These are phyloP conservation scores for Lagorchestes hirsutus DNA, from an alignment of 2,797 vertebrate genomes.

Conservation along the genomic window DNA sequence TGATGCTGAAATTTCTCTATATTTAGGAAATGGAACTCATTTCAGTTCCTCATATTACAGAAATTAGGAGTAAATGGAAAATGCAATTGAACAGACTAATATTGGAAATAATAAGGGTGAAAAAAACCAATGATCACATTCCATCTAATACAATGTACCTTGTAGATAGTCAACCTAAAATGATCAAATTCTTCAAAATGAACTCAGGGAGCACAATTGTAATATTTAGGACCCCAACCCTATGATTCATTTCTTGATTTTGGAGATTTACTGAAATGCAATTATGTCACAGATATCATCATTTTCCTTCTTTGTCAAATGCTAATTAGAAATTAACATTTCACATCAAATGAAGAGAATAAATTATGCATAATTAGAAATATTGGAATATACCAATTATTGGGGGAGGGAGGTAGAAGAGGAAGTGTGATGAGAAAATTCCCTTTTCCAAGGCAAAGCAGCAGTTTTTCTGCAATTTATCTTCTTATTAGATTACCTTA, in stretches of 20 bases:
- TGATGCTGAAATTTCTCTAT: conserved; percentile 27
- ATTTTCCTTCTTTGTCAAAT: conserved; percentile 2
- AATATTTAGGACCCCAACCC: background rate
- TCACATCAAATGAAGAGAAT: background rate
- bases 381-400: background rate
- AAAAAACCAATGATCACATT: conserved; percentile 27
- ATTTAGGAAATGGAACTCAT: conserved; percentile 52
- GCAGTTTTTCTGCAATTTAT: background rate
- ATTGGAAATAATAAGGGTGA: conserved; percentile 12
- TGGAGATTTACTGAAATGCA: background rate
- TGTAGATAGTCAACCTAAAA: background rate
- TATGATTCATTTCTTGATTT: background rate
- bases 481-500: background rate
- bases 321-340: conserved; percentile 36
- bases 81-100: conserved; percentile 50
- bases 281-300: background rate
- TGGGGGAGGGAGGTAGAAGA: background rate
- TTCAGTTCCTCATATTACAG: conserved; percentile 31
- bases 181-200: background rate
- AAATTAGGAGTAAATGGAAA: conserved; percentile 53
- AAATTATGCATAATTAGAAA: background rate
- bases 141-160: background rate
- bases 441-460: background rate
- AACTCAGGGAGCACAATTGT: background rate
- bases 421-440: background rate